These are phyloP conservation scores for Calidris pugnax DNA, from an alignment of 2,113 vertebrate species.

Conservation along the genomic window DNA sequence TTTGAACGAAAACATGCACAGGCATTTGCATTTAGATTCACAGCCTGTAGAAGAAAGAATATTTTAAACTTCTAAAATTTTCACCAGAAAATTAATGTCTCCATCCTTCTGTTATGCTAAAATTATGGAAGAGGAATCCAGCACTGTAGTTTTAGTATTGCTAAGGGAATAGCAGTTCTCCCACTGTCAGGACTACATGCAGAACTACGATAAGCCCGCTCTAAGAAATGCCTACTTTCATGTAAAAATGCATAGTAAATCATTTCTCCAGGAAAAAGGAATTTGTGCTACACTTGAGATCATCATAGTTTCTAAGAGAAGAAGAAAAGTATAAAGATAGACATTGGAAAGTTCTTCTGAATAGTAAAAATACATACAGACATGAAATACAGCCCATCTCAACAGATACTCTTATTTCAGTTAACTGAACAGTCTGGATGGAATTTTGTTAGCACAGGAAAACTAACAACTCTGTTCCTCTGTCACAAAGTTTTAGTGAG, in stretches of 20 bases:
- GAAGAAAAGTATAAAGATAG: neutral
- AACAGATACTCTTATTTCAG: neutral
- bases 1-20: neutral
- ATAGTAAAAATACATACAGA: neutral
- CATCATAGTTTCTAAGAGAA: neutral
- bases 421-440: neutral
- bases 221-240: constrained; percentile 5
- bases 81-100: neutral
- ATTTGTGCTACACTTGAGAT: neutral
- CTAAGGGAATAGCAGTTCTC: neutral
- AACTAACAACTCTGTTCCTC: neutral
- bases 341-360: neutral
- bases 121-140: neutral
- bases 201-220: constrained; percentile 11
- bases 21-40: neutral
- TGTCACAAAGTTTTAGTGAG: neutral
- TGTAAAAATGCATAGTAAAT: constrained; percentile 10
- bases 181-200: neutral
- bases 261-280: neutral
- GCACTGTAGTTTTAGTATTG: neutral
- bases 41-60: neutral
- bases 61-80: constrained; percentile 2
- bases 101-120: neutral
- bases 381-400: neutral
- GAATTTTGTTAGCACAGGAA: neutral